phyloP scores from a whole-genome alignment of 2,113 vertebrate species.

The Poeciliopsis prolifica region DNA sequence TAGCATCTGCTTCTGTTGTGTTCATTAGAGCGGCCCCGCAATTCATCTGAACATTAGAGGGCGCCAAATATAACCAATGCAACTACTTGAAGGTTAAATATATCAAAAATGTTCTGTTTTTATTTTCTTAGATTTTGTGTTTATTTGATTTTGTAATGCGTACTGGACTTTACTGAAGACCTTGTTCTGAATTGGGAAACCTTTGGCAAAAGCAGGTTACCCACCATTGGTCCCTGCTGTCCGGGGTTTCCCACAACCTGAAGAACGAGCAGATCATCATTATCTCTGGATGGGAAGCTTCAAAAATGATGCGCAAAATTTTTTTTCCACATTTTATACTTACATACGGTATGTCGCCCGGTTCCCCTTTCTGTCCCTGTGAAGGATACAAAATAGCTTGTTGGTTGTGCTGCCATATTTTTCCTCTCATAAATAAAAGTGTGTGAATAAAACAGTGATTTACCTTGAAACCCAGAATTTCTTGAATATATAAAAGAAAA shows the following conservation, averaged over 20 bases:
- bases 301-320: background rate
- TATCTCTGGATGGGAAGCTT: background rate
- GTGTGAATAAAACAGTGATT: background rate
- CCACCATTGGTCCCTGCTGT: constrained; percentile 83
- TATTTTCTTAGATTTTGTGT: too few relatives aligned
- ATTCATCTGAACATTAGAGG: background rate
- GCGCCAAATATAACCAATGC: background rate
- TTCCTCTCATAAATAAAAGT: background rate
- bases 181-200: too few relatives aligned
- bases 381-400: constrained; percentile 2
- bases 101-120: background rate
- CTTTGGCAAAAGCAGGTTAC: constrained; percentile 22
- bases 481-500: constrained; percentile 16
- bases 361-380: constrained; percentile 97
- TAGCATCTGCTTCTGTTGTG: background rate
- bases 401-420: background rate
- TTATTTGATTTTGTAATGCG: too few relatives aligned
- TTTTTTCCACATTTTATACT: constrained; percentile 63
- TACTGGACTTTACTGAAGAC: too few relatives aligned
- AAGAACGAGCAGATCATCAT: background rate
- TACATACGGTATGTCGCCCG: constrained; percentile 93
- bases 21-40: background rate
- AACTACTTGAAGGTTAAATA: background rate
- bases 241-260: constrained; percentile 91
- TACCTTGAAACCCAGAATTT: constrained; percentile 68